Percentiles rank a stretch among this genome's conserved stretches.
Evolutionary conservation across 1,140 invertebrate genomes (phyloP).

Genomic region (Aphidius gifuensis): DNA sequence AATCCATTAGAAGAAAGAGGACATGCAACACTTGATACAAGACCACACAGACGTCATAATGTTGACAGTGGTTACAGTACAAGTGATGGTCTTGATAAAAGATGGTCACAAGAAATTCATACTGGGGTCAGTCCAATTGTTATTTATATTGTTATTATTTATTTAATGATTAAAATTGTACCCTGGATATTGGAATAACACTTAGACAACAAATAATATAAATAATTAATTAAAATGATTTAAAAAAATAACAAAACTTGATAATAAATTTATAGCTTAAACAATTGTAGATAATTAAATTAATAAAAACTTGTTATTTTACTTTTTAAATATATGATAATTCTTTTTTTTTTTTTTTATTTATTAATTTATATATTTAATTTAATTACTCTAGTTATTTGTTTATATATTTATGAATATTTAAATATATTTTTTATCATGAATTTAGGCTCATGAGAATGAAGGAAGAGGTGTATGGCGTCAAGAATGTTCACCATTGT

Average conservation of each 20-base stretch:
- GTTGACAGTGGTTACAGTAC: slow-evolving; percentile 88
- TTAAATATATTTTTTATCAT: slow-evolving; percentile 2
- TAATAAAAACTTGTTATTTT: too few relatives aligned
- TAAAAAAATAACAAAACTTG: too few relatives aligned
- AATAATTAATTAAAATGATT: too few relatives aligned
- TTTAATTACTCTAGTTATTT: too few relatives aligned
- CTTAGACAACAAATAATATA: neutral
- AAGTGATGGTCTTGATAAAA: slow-evolving; percentile 71
- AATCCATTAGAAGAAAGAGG: slow-evolving; percentile 54
- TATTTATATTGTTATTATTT: slow-evolving; percentile 15
- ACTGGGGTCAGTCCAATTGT: slow-evolving; percentile 44
- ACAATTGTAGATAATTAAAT: too few relatives aligned
- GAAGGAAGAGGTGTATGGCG: slow-evolving; percentile 42
- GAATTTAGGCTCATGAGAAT: slow-evolving; percentile 39
- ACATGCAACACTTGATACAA: slow-evolving; percentile 54
- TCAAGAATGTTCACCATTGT: slow-evolving; percentile 52
- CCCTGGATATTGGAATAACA: slow-evolving; percentile 3
- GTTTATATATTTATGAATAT: neutral
- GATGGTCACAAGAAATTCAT: slow-evolving; percentile 79
- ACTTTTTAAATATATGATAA: neutral
- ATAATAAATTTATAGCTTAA: too few relatives aligned
- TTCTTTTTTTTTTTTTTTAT: slow-evolving; percentile 16
- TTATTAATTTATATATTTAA: too few relatives aligned
- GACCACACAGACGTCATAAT: slow-evolving; percentile 63
- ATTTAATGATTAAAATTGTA: slow-evolving; percentile 5